Evolutionary conservation across 2,888 invertebrate species (phyloP).

Genomic region (Plemyria rubiginata): DNA sequence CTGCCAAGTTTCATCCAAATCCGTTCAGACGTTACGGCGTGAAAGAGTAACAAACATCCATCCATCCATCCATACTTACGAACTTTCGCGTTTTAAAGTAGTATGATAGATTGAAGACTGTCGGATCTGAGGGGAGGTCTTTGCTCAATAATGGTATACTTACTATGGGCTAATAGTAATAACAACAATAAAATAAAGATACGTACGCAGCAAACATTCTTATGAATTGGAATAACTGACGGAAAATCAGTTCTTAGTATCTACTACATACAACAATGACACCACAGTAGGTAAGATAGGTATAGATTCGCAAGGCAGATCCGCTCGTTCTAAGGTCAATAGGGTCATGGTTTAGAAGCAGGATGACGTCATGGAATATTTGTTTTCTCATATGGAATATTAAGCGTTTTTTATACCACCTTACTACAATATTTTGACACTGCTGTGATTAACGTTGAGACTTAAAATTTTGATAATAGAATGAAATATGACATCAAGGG

Average conservation of each 20-base stretch:
- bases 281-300: neutral
- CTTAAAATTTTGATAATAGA: neutral
- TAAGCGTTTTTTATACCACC: constrained; percentile 6
- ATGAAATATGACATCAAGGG: constrained; percentile 8
- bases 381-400: constrained; percentile 13
- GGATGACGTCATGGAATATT: constrained; percentile 33
- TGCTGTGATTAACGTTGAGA: neutral
- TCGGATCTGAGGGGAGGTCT: no score
- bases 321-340: constrained; percentile 13
- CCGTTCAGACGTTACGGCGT: no score
- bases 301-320: constrained; percentile 32
- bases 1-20: no score
- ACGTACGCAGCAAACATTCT: constrained; percentile 1
- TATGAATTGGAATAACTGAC: no score
- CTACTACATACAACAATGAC: no score
- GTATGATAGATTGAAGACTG: no score
- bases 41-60: no score
- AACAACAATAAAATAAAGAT: neutral
- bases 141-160: no score
- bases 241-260: no score
- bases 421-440: neutral
- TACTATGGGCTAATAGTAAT: no score
- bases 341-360: constrained; percentile 16
- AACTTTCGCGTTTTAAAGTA: no score
- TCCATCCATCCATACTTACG: no score